These are phyloP conservation scores for Sinotaia quadrata DNA, from an alignment of 2,888 invertebrate species.

Conservation along the genomic window DNA sequence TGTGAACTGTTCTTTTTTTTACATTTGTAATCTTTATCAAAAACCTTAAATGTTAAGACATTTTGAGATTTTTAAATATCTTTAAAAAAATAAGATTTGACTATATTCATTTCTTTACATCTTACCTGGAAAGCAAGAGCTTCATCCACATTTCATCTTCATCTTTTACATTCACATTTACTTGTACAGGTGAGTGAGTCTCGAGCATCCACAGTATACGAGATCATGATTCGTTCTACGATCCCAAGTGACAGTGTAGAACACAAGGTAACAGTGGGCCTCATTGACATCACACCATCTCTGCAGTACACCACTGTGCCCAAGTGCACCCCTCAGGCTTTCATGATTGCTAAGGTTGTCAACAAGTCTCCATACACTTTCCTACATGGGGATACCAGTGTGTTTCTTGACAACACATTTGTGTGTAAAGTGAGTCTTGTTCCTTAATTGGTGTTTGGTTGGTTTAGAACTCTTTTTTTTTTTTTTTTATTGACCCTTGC, in stretches of 20 bases:
- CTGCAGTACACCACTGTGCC: constrained; percentile 72
- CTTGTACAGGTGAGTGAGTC: constrained; percentile 63
- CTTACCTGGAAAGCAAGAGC: too few relatives aligned
- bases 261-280: constrained; percentile 68
- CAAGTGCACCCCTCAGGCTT: constrained; percentile 68
- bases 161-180: too few relatives aligned
- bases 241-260: constrained; percentile 69
- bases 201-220: constrained; percentile 69
- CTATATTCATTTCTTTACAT: too few relatives aligned
- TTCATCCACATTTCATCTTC: too few relatives aligned
- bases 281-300: constrained; percentile 69
- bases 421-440: constrained; percentile 64
- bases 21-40: too few relatives aligned
- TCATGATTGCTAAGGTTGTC: constrained; percentile 69
- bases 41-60: too few relatives aligned
- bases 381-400: constrained; percentile 70
- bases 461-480: too few relatives aligned
- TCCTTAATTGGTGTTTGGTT: too few relatives aligned
- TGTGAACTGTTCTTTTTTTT: too few relatives aligned
- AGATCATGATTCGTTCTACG: constrained; percentile 68
- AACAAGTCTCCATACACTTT: constrained; percentile 71
- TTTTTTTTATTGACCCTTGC: too few relatives aligned
- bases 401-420: constrained; percentile 74
- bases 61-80: too few relatives aligned
- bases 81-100: too few relatives aligned